Evolutionary conservation across 2,113 vertebrate species (phyloP).

Genomic region (Passer domesticus): DNA sequence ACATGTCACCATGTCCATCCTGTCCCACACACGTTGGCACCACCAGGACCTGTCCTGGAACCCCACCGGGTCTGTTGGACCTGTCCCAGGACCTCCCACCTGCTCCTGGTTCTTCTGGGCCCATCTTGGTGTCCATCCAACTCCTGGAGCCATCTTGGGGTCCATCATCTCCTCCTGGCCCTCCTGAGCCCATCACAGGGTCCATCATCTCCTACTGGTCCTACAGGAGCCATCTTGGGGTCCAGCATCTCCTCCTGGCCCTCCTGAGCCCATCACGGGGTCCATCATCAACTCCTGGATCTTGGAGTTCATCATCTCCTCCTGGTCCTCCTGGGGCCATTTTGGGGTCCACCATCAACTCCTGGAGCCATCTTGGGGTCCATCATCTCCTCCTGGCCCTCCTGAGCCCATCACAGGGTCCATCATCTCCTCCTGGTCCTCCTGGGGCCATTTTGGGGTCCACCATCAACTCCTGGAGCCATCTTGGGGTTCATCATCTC

Average conservation of each 20-base stretch:
- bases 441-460: not conserved
- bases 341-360: not conserved
- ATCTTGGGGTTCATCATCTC: not conserved
- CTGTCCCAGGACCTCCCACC: not conserved
- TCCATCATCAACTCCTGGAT: not conserved
- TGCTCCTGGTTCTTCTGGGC: not conserved
- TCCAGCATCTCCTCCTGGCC: not conserved
- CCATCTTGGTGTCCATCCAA: not conserved
- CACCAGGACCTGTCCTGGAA: not conserved
- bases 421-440: not conserved
- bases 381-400: not conserved
- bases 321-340: not conserved
- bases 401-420: no score
- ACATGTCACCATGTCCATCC: fast-evolving
- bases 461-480: no score
- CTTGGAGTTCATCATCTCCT: not conserved
- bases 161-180: not conserved
- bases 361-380: not conserved
- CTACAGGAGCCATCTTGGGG: fast-evolving
- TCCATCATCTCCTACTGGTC: not conserved
- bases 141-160: not conserved
- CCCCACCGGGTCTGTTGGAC: fast-evolving
- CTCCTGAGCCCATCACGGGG: no score
- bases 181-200: not conserved
- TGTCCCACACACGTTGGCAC: fast-evolving